Evolutionary conservation across 2,888 invertebrate species (phyloP), one percentile per base, ranked within the genome.

Genomic region (Zygaena filipendulae): DNA sequence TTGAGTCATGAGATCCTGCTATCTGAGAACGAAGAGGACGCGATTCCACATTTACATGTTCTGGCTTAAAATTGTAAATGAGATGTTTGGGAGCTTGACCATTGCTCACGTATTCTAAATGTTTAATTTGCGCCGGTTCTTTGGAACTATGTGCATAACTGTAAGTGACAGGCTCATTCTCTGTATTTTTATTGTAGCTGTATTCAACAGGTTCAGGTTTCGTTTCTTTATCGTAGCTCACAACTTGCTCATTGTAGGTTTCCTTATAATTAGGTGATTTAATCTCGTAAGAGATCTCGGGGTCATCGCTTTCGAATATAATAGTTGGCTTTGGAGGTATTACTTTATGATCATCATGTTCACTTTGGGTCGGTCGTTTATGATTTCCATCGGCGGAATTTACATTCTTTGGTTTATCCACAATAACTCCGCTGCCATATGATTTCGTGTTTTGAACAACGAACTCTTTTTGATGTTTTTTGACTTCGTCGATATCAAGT

Each of bases 211-310:
- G 74, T 30, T 70, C 62, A 2, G 59, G 52, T 26, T 62, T 49
- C 1, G 64, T 68, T 42, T 70, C 54, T 40, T 68, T 75, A 25
- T 74, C 69, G 33, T 72, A 77, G 21, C 56, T 68, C 9, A 72
- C 43, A 25, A 60, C 56, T 46, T 77, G 56, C 50, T 74, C 67
- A 33, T 66, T 67, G 23, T 57, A 57, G 3, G 67, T 67, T 47
- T 77, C 75, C 25, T 68, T 70, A 30, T 69, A 60, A 30, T 63
- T 71, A 4, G 77, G 77, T 2, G 62, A 51, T 40, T 68, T 63
- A 13, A 69, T 64, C 50, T 72, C 72, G 35, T 72, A 72, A 1
- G 60, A 49, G 23, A 68, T 52, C 43, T 71, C 71, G 6, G 71
- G 69, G 28, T 45, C 49, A 23, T 53, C 60, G 29, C 70, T 51